phyloP scores from a whole-genome alignment of 2,797 vertebrate genomes.

The Enteromius viviparus region DNA sequence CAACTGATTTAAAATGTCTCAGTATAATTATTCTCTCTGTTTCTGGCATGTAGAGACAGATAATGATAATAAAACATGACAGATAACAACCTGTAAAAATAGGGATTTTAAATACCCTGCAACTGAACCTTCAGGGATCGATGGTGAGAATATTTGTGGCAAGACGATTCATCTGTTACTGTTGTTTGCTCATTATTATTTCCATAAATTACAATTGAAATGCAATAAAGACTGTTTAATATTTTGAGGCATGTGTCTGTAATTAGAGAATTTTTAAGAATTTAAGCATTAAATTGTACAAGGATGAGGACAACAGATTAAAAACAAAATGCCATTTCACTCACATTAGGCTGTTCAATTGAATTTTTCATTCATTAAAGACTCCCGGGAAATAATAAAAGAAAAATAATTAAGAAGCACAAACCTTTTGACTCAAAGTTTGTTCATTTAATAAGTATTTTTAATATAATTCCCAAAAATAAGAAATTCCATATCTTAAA shows the following conservation, averaged over 20 bases:
- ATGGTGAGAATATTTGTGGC: constrained; percentile 4
- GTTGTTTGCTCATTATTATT: background rate
- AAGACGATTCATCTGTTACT: background rate
- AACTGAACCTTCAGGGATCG: background rate
- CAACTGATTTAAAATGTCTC: constrained; percentile 17
- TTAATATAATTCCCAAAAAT: background rate
- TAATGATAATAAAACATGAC: constrained; percentile 18
- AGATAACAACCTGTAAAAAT: constrained; percentile 10
- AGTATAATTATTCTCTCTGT: constrained; percentile 7
- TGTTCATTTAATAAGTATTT: background rate
- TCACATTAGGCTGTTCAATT: background rate
- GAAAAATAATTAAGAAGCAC: background rate
- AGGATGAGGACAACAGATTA: background rate
- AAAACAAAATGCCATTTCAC: background rate
- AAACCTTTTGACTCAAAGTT: background rate
- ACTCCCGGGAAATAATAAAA: no score
- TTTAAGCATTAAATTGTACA: background rate
- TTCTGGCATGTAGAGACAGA: constrained; percentile 8
- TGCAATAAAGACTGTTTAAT: background rate
- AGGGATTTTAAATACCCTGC: constrained; percentile 11
- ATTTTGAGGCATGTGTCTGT: background rate
- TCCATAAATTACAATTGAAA: background rate
- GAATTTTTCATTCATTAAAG: background rate
- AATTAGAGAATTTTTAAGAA: background rate
- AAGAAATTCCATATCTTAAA: background rate